Percentiles rank a stretch among this genome's conserved stretches.
phyloP scores from a whole-genome alignment of 2,113 vertebrate genomes.

The Rhipidura dahli region DNA sequence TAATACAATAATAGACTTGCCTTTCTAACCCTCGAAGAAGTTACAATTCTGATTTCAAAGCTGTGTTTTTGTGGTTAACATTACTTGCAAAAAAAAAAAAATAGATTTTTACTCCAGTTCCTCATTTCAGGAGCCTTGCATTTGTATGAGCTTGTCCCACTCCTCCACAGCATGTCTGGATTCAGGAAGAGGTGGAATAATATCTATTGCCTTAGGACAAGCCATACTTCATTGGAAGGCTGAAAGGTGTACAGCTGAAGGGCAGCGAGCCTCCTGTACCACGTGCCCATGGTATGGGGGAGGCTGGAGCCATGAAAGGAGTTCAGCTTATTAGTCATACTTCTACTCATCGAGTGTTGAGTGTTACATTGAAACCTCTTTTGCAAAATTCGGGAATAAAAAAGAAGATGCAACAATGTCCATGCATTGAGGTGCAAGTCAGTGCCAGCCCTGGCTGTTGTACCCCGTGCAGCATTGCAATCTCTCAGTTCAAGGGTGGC shows the following conservation, averaged over 20 bases:
- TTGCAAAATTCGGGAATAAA: background rate
- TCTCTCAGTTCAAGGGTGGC: background rate
- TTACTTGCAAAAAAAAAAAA: background rate
- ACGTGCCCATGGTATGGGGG: fast-evolving
- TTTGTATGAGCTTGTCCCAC: background rate
- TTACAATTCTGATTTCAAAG: background rate
- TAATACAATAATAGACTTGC: background rate
- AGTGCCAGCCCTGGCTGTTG: background rate
- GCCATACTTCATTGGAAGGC: background rate
- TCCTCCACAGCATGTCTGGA: background rate
- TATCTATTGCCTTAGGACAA: background rate
- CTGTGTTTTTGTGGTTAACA: background rate
- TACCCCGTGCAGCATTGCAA: fast-evolving
- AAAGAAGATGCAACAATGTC: background rate
- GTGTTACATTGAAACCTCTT: background rate
- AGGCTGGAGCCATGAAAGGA: background rate
- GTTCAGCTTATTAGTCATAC: background rate
- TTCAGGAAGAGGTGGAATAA: background rate
- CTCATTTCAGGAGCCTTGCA: background rate
- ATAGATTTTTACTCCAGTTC: no score
- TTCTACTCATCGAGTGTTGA: background rate
- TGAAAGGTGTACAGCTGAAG: background rate
- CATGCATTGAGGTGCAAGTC: background rate
- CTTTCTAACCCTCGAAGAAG: background rate
- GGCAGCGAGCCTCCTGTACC: background rate